A percentile compares a stretch with the other conserved stretches of the same genome.
Evolutionary conservation across 2,113 vertebrate genomes (phyloP).

Genomic region (Peromyscus leucopus): DNA sequence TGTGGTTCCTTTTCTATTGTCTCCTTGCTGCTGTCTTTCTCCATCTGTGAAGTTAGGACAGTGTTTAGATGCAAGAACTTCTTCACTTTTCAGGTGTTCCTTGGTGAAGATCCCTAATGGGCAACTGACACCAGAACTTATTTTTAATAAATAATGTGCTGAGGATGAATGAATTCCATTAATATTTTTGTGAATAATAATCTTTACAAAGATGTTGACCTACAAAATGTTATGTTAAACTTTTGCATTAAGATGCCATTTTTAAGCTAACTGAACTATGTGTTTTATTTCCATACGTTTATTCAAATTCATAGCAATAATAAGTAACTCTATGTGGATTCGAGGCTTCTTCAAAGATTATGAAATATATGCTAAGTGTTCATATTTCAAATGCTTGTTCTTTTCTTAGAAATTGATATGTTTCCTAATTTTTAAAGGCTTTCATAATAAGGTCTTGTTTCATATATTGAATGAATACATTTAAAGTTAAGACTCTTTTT

Average conservation of each 20-base stretch:
- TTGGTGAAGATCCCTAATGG: neutral
- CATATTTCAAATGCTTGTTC: slow-evolving; percentile 7
- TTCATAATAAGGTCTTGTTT: neutral
- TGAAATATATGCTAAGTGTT: neutral
- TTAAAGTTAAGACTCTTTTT: neutral
- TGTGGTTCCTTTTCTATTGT: neutral
- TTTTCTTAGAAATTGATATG: neutral
- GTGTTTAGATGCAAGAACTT: neutral
- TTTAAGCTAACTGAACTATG: neutral
- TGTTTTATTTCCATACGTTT: slow-evolving; percentile 13
- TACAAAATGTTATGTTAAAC: slow-evolving; percentile 8
- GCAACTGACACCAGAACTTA: neutral
- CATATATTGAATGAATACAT: neutral
- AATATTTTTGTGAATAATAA: neutral
- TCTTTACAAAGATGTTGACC: neutral
- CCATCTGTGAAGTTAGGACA: neutral
- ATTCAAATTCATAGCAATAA: neutral
- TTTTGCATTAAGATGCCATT: neutral
- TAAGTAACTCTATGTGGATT: neutral
- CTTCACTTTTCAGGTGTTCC: neutral
- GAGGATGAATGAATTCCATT: neutral
- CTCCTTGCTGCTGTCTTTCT: neutral
- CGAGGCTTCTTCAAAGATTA: neutral
- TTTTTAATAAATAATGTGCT: neutral
- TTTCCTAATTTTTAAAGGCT: neutral